Percentiles rank a stretch among this genome's conserved stretches.
Conservation (phyloP, 2,797 vertebrate genomes). For the Bufotes viridis region DNA sequence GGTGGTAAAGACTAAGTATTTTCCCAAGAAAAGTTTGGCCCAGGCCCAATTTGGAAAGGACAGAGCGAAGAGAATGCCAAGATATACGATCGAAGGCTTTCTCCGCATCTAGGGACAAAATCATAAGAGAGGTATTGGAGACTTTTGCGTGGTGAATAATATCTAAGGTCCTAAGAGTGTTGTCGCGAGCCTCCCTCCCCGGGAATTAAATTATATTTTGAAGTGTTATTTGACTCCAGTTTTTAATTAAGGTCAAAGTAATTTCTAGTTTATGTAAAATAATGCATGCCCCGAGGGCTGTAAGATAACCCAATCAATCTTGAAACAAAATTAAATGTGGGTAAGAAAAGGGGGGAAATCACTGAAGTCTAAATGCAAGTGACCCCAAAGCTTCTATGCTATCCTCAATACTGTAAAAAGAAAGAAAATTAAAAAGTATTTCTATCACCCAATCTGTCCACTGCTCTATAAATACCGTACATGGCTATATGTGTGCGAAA, state of each 20-base stretch:
- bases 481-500: neutral
- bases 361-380: slow-evolving; percentile 6
- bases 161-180: too few species aligned
- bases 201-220: neutral
- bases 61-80: too few species aligned
- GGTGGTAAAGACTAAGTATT: too few species aligned
- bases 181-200: too few species aligned
- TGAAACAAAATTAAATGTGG: neutral
- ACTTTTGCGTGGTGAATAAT: too few species aligned
- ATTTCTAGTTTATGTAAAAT: slow-evolving; percentile 12
- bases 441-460: neutral
- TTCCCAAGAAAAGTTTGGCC: too few species aligned
- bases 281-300: neutral
- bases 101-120: too few species aligned
- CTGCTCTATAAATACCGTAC: neutral
- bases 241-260: slow-evolving; percentile 29
- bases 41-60: too few species aligned
- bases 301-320: slow-evolving; percentile 7
- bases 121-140: too few species aligned
- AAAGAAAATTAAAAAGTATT: too few species aligned
- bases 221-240: neutral
- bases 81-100: too few species aligned
- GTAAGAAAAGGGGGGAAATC: neutral
- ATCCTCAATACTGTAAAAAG: neutral
- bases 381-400: neutral